These are phyloP conservation scores for Netelia melanura DNA, from an alignment of 2,888 invertebrate species.

Conservation along the genomic window DNA sequence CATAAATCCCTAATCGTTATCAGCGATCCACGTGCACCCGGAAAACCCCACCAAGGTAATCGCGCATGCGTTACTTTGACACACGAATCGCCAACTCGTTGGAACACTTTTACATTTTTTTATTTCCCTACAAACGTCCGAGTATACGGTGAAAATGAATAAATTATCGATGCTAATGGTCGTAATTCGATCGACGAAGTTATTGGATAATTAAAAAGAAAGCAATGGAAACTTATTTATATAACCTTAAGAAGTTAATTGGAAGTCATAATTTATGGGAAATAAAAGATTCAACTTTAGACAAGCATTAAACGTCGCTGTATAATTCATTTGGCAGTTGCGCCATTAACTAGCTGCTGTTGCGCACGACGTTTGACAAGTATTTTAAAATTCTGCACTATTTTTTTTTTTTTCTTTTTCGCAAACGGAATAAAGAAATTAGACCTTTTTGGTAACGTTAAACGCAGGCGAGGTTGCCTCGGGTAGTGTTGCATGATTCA, in stretches of 20 bases:
- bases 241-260: background rate
- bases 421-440: background rate
- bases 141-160: conserved; percentile 7
- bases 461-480: background rate
- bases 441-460: background rate
- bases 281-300: conserved; percentile 14
- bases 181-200: no score
- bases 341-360: background rate
- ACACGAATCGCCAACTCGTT: background rate
- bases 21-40: conserved; percentile 36
- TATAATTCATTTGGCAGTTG: background rate
- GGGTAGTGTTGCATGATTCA: background rate
- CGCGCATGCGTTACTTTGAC: conserved; percentile 27
- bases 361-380: background rate
- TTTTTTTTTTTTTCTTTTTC: background rate
- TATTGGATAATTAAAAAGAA: no score
- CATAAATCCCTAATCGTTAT: conserved; percentile 65
- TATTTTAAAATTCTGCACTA: background rate
- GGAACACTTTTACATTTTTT: background rate
- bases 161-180: background rate
- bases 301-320: background rate
- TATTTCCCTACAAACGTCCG: background rate
- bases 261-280: background rate
- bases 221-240: no score
- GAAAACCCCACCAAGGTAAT: conserved; percentile 46